Evolutionary conservation across 2,888 invertebrate species (phyloP).

Genomic region (Cerastis rubricosa): DNA sequence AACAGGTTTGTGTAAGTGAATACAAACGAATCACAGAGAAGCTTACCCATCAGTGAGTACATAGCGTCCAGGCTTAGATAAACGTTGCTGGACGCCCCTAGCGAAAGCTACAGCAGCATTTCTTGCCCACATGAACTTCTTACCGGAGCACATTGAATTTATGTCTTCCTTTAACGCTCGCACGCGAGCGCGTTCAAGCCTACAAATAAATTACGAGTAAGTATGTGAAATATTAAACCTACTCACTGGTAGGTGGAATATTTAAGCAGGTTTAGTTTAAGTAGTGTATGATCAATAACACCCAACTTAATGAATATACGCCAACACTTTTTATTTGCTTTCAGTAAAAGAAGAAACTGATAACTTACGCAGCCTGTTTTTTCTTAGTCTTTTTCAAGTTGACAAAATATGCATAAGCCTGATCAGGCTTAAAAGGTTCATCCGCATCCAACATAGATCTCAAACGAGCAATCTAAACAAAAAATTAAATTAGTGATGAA

Average conservation of each 20-base stretch:
- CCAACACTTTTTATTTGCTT: background rate
- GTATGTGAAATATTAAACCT: background rate
- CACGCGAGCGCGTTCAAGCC: constrained; percentile 67
- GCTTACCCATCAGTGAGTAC: constrained; percentile 83
- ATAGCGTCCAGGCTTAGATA: constrained; percentile 80
- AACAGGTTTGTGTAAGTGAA: background rate
- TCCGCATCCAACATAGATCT: constrained; percentile 85
- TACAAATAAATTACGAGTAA: constrained; percentile 16
- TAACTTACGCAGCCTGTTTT: constrained; percentile 74
- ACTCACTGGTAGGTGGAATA: background rate
- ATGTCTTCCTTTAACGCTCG: constrained; percentile 80
- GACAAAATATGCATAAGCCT: constrained; percentile 87
- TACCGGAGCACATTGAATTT: constrained; percentile 77
- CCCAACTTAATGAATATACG: background rate
- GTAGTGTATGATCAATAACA: background rate
- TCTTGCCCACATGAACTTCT: constrained; percentile 83
- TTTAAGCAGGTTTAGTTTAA: background rate
- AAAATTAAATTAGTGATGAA: background rate
- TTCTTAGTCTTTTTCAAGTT: constrained; percentile 82
- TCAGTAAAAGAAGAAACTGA: background rate
- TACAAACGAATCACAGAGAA: background rate
- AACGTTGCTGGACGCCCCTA: constrained; percentile 82
- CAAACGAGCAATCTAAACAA: constrained; percentile 80
- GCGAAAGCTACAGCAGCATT: constrained; percentile 86
- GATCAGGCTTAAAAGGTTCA: constrained; percentile 87